Conservation (phyloP, 2,113 vertebrate species). For the Crocuta crocuta region DNA sequence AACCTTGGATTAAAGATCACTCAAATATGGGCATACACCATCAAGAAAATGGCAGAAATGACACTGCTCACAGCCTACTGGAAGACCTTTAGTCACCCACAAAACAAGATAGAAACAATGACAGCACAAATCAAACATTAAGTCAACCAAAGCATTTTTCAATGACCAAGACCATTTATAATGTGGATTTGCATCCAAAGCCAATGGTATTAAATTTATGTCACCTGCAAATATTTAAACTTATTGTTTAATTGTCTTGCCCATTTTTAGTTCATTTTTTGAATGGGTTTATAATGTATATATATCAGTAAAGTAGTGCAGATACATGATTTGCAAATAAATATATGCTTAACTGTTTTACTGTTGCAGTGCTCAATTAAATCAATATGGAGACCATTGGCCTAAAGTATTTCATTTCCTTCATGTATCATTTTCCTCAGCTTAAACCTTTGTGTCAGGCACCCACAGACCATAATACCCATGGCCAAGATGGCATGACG, state of each 20-base stretch:
- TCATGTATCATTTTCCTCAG: background rate
- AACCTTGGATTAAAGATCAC: background rate
- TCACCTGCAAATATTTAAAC: background rate
- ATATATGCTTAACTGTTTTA: background rate
- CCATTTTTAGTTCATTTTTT: background rate
- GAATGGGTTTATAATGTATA: background rate
- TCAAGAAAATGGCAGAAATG: background rate
- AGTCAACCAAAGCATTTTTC: background rate
- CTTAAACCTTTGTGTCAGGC: background rate
- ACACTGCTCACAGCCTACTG: accelerated
- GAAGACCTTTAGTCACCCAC: background rate
- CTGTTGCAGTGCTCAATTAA: background rate
- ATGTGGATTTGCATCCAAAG: background rate
- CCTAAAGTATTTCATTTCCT: background rate
- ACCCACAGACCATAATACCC: background rate
- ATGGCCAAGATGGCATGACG: background rate
- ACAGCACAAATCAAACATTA: background rate
- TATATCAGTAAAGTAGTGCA: background rate
- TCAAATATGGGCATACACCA: background rate
- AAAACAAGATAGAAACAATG: background rate
- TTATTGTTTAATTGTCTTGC: background rate
- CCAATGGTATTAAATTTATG: background rate
- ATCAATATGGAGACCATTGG: background rate
- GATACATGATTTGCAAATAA: background rate
- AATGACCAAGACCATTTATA: background rate